Evolutionary conservation across 2,113 vertebrate species (phyloP).

Genomic region (Larimichthys crocea): DNA sequence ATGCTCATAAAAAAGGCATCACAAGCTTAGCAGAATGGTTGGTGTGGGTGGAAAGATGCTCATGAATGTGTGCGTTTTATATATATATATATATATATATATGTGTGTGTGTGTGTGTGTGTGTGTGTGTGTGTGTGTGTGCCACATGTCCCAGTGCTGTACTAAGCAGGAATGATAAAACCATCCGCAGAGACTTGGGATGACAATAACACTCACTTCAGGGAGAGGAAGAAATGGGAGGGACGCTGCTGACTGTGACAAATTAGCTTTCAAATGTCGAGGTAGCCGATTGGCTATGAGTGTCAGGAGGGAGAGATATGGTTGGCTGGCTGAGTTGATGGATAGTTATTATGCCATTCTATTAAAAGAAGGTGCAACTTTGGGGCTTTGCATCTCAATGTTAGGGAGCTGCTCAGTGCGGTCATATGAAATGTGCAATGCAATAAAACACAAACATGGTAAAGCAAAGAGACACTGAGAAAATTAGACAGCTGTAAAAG

Average conservation of each 20-base stretch:
- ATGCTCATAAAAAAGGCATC: constrained; percentile 57
- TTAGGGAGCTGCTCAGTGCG: constrained; percentile 17
- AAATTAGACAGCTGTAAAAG: constrained; percentile 15
- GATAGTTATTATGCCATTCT: constrained; percentile 77
- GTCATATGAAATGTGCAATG: constrained; percentile 21
- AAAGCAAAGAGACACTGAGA: neutral
- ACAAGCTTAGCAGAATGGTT: constrained; percentile 24
- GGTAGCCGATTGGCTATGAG: constrained; percentile 62
- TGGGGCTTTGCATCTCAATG: constrained; percentile 64
- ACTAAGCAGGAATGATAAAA: constrained; percentile 79
- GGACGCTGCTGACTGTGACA: constrained; percentile 76
- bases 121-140: constrained; percentile 22
- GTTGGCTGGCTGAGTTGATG: constrained; percentile 73
- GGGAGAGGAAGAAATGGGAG: constrained; percentile 69
- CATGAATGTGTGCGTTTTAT: constrained; percentile 7
- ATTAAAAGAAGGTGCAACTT: constrained; percentile 76
- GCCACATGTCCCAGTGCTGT: constrained; percentile 57
- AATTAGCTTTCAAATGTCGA: constrained; percentile 71
- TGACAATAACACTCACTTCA: constrained; percentile 74
- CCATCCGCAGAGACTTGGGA: constrained; percentile 67
- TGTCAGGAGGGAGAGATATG: constrained; percentile 63
- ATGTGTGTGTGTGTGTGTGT: constrained; percentile 15
- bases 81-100: constrained; percentile 9
- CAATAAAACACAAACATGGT: neutral
- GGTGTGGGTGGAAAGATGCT: constrained; percentile 49